Conservation (phyloP, 2,888 invertebrate genomes). For the Aleiodes alternator region DNA sequence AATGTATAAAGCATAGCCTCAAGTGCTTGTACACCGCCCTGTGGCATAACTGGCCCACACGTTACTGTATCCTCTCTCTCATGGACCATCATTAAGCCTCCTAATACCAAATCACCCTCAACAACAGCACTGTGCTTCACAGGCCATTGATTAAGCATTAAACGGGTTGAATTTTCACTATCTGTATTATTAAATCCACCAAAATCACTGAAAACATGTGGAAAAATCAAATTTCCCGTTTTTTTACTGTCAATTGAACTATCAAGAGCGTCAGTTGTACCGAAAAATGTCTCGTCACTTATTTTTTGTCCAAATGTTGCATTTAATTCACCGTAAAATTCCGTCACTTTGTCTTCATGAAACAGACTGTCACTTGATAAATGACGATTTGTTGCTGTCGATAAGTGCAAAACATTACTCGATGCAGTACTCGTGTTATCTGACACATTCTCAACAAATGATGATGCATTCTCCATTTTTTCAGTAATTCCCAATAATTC, state of each 20-base stretch:
- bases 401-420: background rate
- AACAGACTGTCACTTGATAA: background rate
- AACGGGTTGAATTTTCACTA: conserved; percentile 64
- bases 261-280: background rate
- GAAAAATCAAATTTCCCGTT: background rate
- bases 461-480: no score
- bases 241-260: conserved; percentile 8
- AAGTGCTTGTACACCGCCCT: conserved; percentile 89
- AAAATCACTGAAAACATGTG: conserved; percentile 9
- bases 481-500: no score
- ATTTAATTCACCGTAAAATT: background rate
- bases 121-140: conserved; percentile 88
- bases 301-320: background rate
- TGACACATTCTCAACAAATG: no score
- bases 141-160: conserved; percentile 79
- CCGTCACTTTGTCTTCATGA: background rate
- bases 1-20: conserved; percentile 93
- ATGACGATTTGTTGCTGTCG: background rate
- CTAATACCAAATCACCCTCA: conserved; percentile 88
- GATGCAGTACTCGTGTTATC: no score
- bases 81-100: conserved; percentile 95
- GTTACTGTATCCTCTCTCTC: conserved; percentile 87
- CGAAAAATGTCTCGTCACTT: conserved; percentile 7
- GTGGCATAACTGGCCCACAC: conserved; percentile 93
- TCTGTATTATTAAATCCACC: conserved; percentile 43